phyloP scores from a whole-genome alignment of 2,797 vertebrate species.

The Cebuella pygmaea region DNA sequence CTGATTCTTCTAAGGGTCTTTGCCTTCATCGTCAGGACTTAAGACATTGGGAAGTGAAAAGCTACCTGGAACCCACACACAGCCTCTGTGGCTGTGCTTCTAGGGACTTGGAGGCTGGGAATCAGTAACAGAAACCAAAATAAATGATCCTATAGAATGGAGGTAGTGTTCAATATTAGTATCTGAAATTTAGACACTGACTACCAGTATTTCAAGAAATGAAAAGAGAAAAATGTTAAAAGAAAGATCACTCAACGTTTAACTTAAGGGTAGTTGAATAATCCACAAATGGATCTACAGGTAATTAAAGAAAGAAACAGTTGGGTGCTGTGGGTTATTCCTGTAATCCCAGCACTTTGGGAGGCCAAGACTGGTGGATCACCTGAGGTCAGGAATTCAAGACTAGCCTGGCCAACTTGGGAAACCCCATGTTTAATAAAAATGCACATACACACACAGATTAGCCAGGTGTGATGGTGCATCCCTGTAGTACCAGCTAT shows the following conservation, averaged over 20 bases:
- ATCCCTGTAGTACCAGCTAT: not conserved
- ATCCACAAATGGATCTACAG: not conserved
- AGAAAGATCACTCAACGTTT: not conserved
- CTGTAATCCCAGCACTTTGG: not conserved
- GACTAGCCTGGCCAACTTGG: not conserved
- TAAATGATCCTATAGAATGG: not conserved
- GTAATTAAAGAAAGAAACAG: not conserved
- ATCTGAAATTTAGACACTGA: not conserved
- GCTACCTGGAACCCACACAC: accelerated
- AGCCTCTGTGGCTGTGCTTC: not conserved
- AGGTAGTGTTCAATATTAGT: not conserved
- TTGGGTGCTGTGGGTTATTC: not conserved
- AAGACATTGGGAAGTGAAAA: not conserved
- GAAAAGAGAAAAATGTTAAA: not conserved
- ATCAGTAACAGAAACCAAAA: not conserved
- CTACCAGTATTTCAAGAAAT: not conserved
- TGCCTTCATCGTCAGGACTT: not conserved
- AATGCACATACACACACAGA: not conserved
- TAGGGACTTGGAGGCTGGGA: not conserved
- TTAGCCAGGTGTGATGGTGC: not conserved
- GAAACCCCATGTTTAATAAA: not conserved
- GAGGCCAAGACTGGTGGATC: not conserved
- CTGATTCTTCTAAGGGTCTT: not conserved
- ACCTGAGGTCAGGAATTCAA: not conserved
- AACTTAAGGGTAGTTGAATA: not conserved